Evolutionary conservation across 2,888 invertebrate genomes (phyloP).

Genomic region (Leucozona laternaria): DNA sequence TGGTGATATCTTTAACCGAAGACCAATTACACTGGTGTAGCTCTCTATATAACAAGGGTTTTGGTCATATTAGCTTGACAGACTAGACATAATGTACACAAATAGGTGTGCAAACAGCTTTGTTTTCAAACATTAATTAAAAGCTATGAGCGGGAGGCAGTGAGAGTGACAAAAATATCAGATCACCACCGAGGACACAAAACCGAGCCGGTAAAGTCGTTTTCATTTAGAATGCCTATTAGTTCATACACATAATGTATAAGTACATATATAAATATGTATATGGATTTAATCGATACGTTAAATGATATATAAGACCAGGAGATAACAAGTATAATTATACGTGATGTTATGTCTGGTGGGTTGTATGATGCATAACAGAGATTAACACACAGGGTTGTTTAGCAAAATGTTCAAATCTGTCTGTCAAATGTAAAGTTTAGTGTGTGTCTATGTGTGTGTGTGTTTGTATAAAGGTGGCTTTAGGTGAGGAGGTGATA

Average conservation of each 20-base stretch:
- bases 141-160: background rate
- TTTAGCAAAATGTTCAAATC: slow-evolving; percentile 20
- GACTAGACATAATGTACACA: no score
- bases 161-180: background rate
- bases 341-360: slow-evolving; percentile 10
- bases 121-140: background rate
- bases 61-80: background rate
- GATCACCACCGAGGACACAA: background rate
- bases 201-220: slow-evolving; percentile 2
- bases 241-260: background rate
- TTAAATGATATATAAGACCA: slow-evolving; percentile 12
- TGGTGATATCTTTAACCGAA: background rate
- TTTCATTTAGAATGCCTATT: slow-evolving; percentile 17
- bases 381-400: slow-evolving; percentile 7
- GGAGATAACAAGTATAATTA: slow-evolving; percentile 32
- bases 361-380: slow-evolving; percentile 8
- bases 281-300: slow-evolving; percentile 12
- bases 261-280: background rate
- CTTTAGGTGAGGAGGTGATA: background rate
- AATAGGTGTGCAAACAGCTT: background rate
- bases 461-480: background rate
- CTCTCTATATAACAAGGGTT: background rate
- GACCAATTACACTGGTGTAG: background rate
- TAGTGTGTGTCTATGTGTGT: background rate
- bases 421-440: slow-evolving; percentile 12